Conservation (phyloP, 2,888 invertebrate genomes). For the Scaptomyza reducta region DNA sequence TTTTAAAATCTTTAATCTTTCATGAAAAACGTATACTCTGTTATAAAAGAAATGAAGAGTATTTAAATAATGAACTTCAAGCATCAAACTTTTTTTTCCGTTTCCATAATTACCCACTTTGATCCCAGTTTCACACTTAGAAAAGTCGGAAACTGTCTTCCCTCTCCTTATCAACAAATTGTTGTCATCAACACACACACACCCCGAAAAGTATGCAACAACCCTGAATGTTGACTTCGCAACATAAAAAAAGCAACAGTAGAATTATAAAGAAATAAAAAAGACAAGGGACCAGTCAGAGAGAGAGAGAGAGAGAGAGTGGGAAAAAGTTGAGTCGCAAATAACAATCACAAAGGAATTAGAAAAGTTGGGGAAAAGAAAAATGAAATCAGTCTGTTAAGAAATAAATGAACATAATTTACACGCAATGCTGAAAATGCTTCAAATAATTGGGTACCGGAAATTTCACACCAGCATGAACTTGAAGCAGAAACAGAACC, state of each 20-base stretch:
- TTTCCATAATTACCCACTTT: not conserved
- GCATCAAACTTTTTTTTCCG: not conserved
- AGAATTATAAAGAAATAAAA: constrained; percentile 14
- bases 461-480: constrained; percentile 44
- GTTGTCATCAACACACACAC: constrained; percentile 16
- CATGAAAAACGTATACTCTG: not conserved
- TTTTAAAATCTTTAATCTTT: not conserved
- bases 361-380: constrained; percentile 56
- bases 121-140: not conserved
- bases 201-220: constrained; percentile 16
- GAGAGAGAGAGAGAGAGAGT: not conserved
- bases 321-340: constrained; percentile 54
- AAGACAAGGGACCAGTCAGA: not conserved
- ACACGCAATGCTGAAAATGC: constrained; percentile 54
- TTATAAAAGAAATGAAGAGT: too few species aligned
- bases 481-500: constrained; percentile 1
- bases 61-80: not conserved
- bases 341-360: constrained; percentile 71
- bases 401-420: constrained; percentile 55
- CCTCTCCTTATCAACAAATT: constrained; percentile 17
- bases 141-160: not conserved
- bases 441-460: constrained; percentile 56
- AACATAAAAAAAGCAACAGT: constrained; percentile 12
- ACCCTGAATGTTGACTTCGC: constrained; percentile 31
- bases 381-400: constrained; percentile 45